Conservation (phyloP, 1,140 invertebrate species). For the Dufourea novaeangliae region DNA sequence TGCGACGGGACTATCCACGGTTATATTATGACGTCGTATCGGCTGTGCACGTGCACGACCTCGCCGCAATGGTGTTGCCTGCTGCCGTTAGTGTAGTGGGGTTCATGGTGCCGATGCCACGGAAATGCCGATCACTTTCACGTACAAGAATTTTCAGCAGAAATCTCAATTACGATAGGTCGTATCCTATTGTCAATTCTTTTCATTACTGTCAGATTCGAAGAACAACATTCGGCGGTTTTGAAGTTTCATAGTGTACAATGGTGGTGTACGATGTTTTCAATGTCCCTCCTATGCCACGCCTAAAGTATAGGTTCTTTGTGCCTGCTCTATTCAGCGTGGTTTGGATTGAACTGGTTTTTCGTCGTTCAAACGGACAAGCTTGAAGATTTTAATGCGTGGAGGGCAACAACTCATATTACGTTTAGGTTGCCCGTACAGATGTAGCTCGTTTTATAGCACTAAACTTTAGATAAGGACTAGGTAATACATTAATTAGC, state of each 20-base stretch:
- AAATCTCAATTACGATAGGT: not conserved
- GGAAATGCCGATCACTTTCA: not conserved
- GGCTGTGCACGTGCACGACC: slow-evolving; percentile 23
- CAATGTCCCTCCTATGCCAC: slow-evolving; percentile 13
- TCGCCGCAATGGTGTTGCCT: not conserved
- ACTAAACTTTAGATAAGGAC: not conserved
- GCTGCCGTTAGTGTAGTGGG: not conserved
- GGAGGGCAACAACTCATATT: not conserved
- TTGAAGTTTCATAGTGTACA: not conserved
- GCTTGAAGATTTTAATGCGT: slow-evolving; percentile 38
- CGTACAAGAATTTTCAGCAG: not conserved
- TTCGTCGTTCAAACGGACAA: not conserved
- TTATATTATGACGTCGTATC: slow-evolving; percentile 51
- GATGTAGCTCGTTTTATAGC: not conserved
- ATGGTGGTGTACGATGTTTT: not conserved
- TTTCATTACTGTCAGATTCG: not conserved
- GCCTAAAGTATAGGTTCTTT: slow-evolving; percentile 13
- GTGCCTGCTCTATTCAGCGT: not conserved
- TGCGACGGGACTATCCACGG: slow-evolving; percentile 21
- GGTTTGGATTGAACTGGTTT: slow-evolving; percentile 30
- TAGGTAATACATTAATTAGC: too few species aligned
- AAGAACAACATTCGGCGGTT: not conserved
- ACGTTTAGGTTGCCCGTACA: not conserved
- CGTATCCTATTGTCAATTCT: not conserved
- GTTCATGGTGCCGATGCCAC: not conserved